Conservation (phyloP, 2,113 vertebrate genomes). For the Pongo pygmaeus region DNA sequence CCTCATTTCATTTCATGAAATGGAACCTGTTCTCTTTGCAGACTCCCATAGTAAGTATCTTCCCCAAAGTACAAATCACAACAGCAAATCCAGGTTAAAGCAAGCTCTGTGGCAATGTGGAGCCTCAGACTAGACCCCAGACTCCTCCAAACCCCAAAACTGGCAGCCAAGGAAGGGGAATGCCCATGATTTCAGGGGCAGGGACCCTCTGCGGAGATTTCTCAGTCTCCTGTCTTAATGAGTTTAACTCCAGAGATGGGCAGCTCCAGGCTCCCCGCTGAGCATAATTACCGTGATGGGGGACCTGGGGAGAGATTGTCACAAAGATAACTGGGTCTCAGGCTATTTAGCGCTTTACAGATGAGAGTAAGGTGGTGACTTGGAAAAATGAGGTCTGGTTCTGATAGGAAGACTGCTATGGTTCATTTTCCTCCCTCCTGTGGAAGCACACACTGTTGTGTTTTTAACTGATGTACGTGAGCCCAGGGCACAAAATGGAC, state of each 20-base stretch:
- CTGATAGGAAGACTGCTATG: constrained; percentile 45
- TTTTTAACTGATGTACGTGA: constrained; percentile 65
- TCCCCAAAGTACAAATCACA: constrained; percentile 53
- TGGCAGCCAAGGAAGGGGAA: constrained; percentile 40
- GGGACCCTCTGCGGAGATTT: constrained; percentile 63
- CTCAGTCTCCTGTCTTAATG: constrained; percentile 73
- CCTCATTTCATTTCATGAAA: neutral
- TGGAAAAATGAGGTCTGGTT: constrained; percentile 81
- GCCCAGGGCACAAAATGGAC: constrained; percentile 61
- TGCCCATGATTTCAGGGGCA: constrained; percentile 47
- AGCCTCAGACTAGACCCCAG: constrained; percentile 18
- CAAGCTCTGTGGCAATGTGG: constrained; percentile 37
- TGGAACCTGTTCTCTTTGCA: neutral
- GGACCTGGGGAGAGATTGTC: constrained; percentile 75
- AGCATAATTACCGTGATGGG: constrained; percentile 73
- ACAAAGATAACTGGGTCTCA: constrained; percentile 78
- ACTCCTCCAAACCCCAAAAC: constrained; percentile 6
- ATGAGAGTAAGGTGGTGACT: constrained; percentile 78
- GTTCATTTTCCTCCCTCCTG: constrained; percentile 64
- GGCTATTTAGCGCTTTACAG: constrained; percentile 76
- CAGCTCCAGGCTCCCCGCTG: constrained; percentile 65
- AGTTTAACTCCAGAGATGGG: constrained; percentile 80
- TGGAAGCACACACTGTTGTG: constrained; percentile 35
- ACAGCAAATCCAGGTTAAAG: constrained; percentile 68
- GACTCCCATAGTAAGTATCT: neutral